Evolutionary conservation across 2,113 vertebrate genomes (phyloP), one percentile per base, ranked within the genome.

Genomic region (Hippocampus comes): DNA sequence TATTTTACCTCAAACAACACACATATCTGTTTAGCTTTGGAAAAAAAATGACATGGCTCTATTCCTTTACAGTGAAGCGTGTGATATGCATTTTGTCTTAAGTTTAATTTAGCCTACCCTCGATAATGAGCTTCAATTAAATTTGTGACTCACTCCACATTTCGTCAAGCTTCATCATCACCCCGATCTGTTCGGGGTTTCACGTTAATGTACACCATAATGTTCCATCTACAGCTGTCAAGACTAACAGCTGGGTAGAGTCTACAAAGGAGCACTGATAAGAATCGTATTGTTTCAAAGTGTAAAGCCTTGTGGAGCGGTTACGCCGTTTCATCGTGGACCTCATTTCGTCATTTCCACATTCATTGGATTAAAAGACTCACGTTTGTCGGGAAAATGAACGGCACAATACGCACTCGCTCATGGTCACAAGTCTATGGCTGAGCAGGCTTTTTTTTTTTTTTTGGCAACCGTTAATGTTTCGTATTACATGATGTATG

Each of bases 81-180:
- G 27, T 61, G 15, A 61, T 34, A 18, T 34, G 27, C 27, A 61
- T 61, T 20, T 17, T 11, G n/a, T n/a, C 15, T 51, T 2, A 23
- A 23, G 53, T 56, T n/a, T 12, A 56, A 56, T 56, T 56, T 11
- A 30, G 7, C 59, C 34, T 61, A 34, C 17, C 17, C 59, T 30
- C 59, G 7, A 34, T 61, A 61, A 61, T 34, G 59, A 34, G 27
- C 27, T 8, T 8, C 59, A 61, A 61, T 61, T 30, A 61, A 34
- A 61, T 34, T 61, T 61, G 27, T 38, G 27, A 61, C 15, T 61
- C 59, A 2, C 59, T 34, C 59, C 30, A 61, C 59, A 61, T 61
- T 34, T 61, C 34, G 59, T 34, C 59, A 61, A 61, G 63, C 63
- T 42, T 42, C 63, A 64, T 64, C 38, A 64, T 64, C 38, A 42